Percentiles rank a stretch among this genome's conserved stretches.
Conservation (phyloP, 2,113 vertebrate species). For the Periophthalmodon schlosseri region DNA sequence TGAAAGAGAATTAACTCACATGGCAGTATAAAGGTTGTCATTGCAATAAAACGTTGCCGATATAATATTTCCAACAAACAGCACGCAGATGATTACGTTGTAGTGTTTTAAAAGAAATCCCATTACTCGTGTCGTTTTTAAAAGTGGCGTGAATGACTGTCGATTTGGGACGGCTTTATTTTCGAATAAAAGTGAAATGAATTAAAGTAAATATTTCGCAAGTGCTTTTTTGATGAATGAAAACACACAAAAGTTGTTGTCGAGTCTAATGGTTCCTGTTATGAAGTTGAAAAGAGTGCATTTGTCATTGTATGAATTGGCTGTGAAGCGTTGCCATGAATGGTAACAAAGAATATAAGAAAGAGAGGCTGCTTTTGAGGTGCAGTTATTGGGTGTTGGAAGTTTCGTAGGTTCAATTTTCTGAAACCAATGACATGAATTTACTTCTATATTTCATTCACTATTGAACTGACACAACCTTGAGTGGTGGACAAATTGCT, state of each 20-base stretch:
- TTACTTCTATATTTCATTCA: background rate
- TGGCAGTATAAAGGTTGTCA: constrained; percentile 5
- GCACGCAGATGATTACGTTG: background rate
- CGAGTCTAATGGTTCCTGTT: background rate
- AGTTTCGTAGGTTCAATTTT: background rate
- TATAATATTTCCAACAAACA: constrained; percentile 1
- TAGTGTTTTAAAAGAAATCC: constrained; percentile 7
- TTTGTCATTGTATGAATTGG: background rate
- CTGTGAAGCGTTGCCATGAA: background rate
- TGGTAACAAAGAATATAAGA: background rate
- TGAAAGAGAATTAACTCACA: constrained; percentile 30
- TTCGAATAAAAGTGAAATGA: background rate
- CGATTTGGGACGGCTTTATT: background rate
- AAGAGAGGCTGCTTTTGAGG: background rate
- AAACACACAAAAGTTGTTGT: background rate
- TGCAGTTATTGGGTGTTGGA: background rate
- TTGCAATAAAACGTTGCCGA: background rate
- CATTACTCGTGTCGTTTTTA: constrained; percentile 13
- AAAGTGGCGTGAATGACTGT: background rate
- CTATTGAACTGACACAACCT: background rate
- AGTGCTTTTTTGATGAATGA: background rate
- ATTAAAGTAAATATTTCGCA: background rate
- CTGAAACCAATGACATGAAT: background rate
- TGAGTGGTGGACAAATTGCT: background rate
- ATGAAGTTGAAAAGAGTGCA: background rate